Evolutionary conservation across 2,797 vertebrate genomes (phyloP), one percentile per base, ranked within the genome.

Genomic region (Rhadinocentrus ornatus): DNA sequence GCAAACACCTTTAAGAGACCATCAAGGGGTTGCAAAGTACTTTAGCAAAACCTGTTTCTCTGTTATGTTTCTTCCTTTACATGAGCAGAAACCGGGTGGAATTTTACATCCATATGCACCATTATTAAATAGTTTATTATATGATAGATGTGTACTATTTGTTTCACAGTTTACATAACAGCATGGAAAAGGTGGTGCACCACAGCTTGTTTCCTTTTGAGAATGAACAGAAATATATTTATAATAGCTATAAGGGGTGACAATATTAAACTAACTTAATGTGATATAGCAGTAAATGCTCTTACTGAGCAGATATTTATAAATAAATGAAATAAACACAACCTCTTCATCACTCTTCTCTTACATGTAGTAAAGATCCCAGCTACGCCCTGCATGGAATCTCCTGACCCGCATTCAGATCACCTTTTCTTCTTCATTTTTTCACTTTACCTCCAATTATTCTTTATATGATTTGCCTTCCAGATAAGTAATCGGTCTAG

Each of bases 381-480:
- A 66, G 69, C 77, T 81, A 73, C 82, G 78, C 75, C 79, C 75
- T 69, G 56, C 6, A 76, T 44, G 24, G 48, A 75, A 53, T 31
- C 22, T 66, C 35, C 55, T 62, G 62, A 7, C 73, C 62, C 12
- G 8, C 62, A 62, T 9, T 35, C n/a, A 56, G 56, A 34, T 12
- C 66, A 48, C 27, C 26, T 54, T 27, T 50, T 24, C 32, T 53
- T 5, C 37, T 10, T 61, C 56, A 37, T 37, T 8, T 48, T 20
- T 1, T 54, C 55, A 0, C 31, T 26, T 29, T 32, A n/a, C 35
- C 34, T 52, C 34, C 27, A 20, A 5, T 24, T 11, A 66, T 12
- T 62, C 15, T 62, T 16, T 37, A 27, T 73, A 34, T 67, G 64
- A 81, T 82, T 9, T 32, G 11, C 16, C 0, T 13, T 65, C n/a